Evolutionary conservation across 1,140 invertebrate species (phyloP), one percentile per base, ranked within the genome.

Genomic region (Globodera rostochiensis): DNA sequence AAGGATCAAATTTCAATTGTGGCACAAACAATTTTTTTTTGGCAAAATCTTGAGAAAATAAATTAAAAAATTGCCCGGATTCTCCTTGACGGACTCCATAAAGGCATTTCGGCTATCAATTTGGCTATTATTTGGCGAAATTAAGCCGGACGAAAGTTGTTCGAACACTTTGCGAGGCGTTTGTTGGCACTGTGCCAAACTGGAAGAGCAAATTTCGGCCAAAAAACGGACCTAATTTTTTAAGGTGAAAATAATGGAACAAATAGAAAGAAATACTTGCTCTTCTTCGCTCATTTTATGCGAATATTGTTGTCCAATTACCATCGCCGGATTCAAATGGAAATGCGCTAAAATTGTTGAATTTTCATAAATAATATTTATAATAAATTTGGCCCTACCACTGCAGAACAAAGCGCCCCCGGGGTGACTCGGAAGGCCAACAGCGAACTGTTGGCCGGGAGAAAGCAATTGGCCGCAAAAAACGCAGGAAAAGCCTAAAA

Each of bases 401-500:
- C 25, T 49, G 47, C 77, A 78, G 70, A 78, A 78, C 9, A 78
- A 46, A 64, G 64, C 49, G 5, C 53, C 64, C 9, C 53, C 9
- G 1, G 25, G 25, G 36, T 46, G 64, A 25, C 70, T n/a, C 11
- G 69, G 11, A 19, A 45, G 36, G 7, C 57, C 77, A 64, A 78
- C 25, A 25, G 70, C 69, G 21, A 64, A 78, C 50, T 78, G 64
- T 46, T 78, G 64, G 66, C 77, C 77, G 6, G 64, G 64, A 6
- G 66, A 70, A 53, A 78, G 70, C 49, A 70, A 25, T 7, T 70
- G 25, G 8, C 77, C 64, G 21, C 77, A 78, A 21, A 21, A 69
- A 49, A 78, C 70, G 21, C 77, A 78, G 11, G 70, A 66, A 47
- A 78, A 78, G 70, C 77, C 77, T 64, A 64, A 64, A 6, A 64